Evolutionary conservation across 2,888 invertebrate genomes (phyloP), one percentile per base, ranked within the genome.

Genomic region (Synergus itoensis): DNA sequence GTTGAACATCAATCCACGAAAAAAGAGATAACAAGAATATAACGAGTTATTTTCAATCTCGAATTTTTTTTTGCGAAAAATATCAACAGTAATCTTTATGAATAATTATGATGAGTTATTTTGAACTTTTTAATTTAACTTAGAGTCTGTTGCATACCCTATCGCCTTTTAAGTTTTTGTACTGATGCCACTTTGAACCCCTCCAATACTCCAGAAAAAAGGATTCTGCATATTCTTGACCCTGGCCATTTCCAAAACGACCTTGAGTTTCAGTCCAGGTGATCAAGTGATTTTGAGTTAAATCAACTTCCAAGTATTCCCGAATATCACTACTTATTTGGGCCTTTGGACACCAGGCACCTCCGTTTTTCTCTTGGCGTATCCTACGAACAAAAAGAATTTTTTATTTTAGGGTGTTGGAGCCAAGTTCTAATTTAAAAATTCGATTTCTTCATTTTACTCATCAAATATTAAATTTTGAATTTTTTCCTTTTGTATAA

Each of bases 301-400:
- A 94, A 89, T 98, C 96, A 76, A 97, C 94, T 92, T 98, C 97
- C 73, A 98, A 93, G 92, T 95, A 98, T 91, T 98, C 98, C 16
- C 96, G 95, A 80, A 96, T 95, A 79, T 95, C 94, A 77, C 95
- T 94, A 85, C 95, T 94, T 86, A 97, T 96, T 88, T 96, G 95
- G 0, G 95, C 95, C 88, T 96, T 96, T 11, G 98, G 98, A 92
- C 98, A 98, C 98, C 98, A 98, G 0, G 98, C 98, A 0, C 98
- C 98, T 0, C 98, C 97, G 83, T 96, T 96, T 86, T 95, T 95
- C 90, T 98, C 98, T 77, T 96, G 96, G 11, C 97, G 94, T 85
- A 98, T 95, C 91, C 98, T 98, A 94, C n/a, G 65, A 36, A 43
- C 21, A 14, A 28, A 69, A 28, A 14, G 28, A 48, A 2, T n/a